Base-by-base conservation (phyloP, 2,797 vertebrate genomes). In the Salmo trutta region DNA sequence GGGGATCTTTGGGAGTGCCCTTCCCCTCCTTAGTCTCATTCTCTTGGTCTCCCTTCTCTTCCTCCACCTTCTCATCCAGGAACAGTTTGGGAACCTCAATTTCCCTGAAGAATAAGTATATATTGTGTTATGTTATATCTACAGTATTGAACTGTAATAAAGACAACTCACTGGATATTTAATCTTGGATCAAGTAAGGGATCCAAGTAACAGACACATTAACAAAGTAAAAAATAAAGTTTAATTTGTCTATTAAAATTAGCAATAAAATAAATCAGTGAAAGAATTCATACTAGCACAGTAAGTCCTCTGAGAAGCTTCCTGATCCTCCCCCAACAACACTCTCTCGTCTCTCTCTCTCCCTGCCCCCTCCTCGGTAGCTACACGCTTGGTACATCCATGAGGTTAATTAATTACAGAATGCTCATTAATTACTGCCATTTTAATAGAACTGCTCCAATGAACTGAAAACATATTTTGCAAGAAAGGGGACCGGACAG, bases 401-500 rank as follows among this genome's bases (percentile, higher is more conserved):
- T 91, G 90, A 91, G 85, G 83, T 91, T 92, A 92, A 93, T 92
- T 92, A 91, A 88, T 65, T 27, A 91, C 88, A 90, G 84, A 85
- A 88, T 87, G 76, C 87, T 93, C 86, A 92, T 77, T 83, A 77
- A 76, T 74, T 79, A 17, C 36, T 41, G 81, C 76, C 24, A 54
- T 65, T 65, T n/a, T 65, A 24, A 65, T 65, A 65, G 12, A 65
- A 29, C 3, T 27, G 62, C 62, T 24, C 62, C 21, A 24, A 29
- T 24, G 24, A 14, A 66, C 64, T 29, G 27, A 65, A 65, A 65
- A 92, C 53, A 14, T n/a, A n/a, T 56, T 56, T 56, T 19, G 53
- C 53, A 19, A 33, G 65, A 91, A 88, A 89, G 86, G 85, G 83
- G 86, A 86, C 85, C 81, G 86, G 86, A 83, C 87, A 84, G 89